Evolutionary conservation across 1,140 invertebrate species (phyloP).

Genomic region (Zophobas atratus): DNA sequence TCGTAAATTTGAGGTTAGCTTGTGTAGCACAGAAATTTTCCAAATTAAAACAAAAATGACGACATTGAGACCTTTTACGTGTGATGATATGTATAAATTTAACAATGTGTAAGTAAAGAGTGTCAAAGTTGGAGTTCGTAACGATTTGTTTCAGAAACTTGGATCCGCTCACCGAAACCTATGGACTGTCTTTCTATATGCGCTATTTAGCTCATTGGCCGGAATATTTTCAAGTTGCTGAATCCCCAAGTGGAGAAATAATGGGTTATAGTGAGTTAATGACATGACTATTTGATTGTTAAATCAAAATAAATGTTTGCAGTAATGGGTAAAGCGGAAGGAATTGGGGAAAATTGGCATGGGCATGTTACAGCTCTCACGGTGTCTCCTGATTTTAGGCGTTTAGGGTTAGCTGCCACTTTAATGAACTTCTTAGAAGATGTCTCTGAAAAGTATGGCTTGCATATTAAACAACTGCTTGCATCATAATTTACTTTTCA

Average conservation of each 20-base stretch:
- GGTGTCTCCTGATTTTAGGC: conserved; percentile 94
- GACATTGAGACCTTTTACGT: conserved; percentile 92
- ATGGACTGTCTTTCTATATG: conserved; percentile 97
- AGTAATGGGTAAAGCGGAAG: conserved; percentile 99
- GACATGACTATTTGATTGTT: not conserved
- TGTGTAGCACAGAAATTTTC: not conserved
- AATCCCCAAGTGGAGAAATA: conserved; percentile 94
- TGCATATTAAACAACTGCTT: conserved; percentile 2
- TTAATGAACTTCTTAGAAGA: conserved; percentile 97
- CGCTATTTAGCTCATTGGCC: conserved; percentile 99
- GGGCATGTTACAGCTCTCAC: conserved; percentile 98
- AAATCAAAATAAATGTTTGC: conserved; percentile 40
- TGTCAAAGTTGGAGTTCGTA: conserved; percentile 13
- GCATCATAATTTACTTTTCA: conserved; percentile 70
- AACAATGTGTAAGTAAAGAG: conserved; percentile 92
- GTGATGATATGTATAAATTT: conserved; percentile 95
- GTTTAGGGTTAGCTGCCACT: conserved; percentile 91
- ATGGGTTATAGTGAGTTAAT: conserved; percentile 97
- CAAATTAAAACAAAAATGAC: conserved; percentile 79
- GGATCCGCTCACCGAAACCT: conserved; percentile 97
- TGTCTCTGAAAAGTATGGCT: conserved; percentile 91
- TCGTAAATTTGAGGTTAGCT: not conserved
- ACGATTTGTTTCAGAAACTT: conserved; percentile 83
- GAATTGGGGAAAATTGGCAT: conserved; percentile 96
- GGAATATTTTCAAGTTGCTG: conserved; percentile 98